These are phyloP conservation scores for Ictalurus furcatus DNA, from an alignment of 2,113 vertebrate genomes.

Conservation along the genomic window DNA sequence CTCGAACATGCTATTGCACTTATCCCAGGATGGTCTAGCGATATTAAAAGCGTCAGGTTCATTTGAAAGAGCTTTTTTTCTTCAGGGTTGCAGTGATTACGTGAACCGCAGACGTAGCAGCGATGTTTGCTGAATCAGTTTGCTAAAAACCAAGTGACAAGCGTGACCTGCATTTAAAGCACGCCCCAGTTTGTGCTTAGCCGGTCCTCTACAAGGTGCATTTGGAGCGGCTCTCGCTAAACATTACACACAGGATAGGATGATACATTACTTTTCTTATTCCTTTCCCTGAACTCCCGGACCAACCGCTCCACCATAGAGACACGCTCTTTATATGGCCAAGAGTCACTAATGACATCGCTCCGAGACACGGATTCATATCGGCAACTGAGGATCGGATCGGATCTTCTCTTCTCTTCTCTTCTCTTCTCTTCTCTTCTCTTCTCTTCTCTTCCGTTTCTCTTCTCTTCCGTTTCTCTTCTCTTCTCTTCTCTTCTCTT, in stretches of 20 bases:
- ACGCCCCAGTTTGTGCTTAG: neutral
- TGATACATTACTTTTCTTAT: conserved; percentile 31
- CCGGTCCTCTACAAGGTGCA: neutral
- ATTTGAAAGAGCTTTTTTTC: neutral
- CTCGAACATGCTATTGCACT: neutral
- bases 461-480: neutral
- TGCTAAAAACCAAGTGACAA: conserved; percentile 2
- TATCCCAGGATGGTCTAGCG: neutral
- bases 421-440: neutral
- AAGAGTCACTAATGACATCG: conserved; percentile 27
- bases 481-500: neutral
- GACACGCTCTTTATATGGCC: conserved; percentile 17
- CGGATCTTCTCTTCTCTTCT: neutral
- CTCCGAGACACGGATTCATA: neutral
- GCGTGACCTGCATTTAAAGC: conserved; percentile 32
- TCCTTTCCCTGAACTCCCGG: conserved; percentile 30
- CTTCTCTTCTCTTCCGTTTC: neutral
- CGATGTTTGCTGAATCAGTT: conserved; percentile 5
- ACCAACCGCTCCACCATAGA: conserved; percentile 15
- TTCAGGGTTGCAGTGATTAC: neutral
- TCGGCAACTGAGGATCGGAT: neutral
- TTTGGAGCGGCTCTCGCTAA: neutral
- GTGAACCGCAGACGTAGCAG: neutral
- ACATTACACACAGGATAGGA: neutral
- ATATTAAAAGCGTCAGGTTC: neutral